phyloP scores from a whole-genome alignment of 2,113 vertebrate genomes.

The Oreochromis niloticus region DNA sequence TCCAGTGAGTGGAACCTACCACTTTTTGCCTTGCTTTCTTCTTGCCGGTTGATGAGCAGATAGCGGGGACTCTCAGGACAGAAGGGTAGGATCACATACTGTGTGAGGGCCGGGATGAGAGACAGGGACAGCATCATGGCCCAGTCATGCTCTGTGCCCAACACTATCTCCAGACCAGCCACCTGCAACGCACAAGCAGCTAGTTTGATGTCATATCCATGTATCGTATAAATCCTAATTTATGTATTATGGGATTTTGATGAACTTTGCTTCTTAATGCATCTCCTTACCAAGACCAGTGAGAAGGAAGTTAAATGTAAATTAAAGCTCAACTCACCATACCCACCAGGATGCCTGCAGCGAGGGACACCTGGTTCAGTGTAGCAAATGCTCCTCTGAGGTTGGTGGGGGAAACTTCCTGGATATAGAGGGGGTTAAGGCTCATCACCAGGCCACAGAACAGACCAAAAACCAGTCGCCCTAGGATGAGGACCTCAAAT shows the following conservation, averaged over 20 bases:
- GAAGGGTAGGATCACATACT: slow-evolving; percentile 74
- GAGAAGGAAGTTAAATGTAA: background rate
- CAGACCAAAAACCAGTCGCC: slow-evolving; percentile 72
- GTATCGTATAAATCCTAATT: background rate
- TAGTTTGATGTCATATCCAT: background rate
- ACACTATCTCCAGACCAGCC: slow-evolving; percentile 67
- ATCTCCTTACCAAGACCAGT: background rate
- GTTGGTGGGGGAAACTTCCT: slow-evolving; percentile 73
- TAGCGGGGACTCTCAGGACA: slow-evolving; percentile 79
- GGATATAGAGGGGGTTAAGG: slow-evolving; percentile 77
- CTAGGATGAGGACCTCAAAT: slow-evolving; percentile 75
- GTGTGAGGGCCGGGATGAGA: slow-evolving; percentile 68
- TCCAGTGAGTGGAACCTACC: slow-evolving; percentile 46
- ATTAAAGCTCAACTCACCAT: slow-evolving; percentile 61
- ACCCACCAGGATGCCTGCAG: slow-evolving; percentile 71
- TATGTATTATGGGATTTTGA: background rate
- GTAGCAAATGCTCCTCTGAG: slow-evolving; percentile 76
- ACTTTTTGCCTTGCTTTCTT: slow-evolving; percentile 63
- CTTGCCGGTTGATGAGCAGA: slow-evolving; percentile 68
- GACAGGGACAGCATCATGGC: slow-evolving; percentile 74
- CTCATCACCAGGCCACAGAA: slow-evolving; percentile 78
- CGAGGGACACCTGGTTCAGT: slow-evolving; percentile 75
- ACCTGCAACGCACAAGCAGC: slow-evolving; percentile 52
- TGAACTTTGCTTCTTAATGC: background rate
- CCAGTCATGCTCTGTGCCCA: slow-evolving; percentile 72